phyloP scores from a whole-genome alignment of 2,113 vertebrate genomes.

The Syngnathus scovelli region DNA sequence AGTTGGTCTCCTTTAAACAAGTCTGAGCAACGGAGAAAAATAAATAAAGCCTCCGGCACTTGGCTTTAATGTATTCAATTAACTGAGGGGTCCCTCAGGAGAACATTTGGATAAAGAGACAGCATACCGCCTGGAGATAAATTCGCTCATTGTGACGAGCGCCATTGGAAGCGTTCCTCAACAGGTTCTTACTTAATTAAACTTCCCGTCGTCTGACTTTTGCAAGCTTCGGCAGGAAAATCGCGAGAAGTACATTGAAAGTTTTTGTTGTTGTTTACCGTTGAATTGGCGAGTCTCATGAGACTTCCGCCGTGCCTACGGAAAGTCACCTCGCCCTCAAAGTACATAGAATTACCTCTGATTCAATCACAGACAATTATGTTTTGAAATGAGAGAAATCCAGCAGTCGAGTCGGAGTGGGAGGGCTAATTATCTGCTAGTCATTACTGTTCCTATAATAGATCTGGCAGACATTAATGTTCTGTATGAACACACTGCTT shows the following conservation, averaged over 20 bases:
- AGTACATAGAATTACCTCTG: conserved; percentile 61
- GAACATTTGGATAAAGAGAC: conserved; percentile 70
- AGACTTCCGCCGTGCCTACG: conserved; percentile 44
- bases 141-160: conserved; percentile 71
- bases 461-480: conserved; percentile 67
- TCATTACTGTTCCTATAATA: conserved; percentile 70
- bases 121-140: conserved; percentile 74
- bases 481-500: conserved; percentile 65
- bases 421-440: conserved; percentile 69
- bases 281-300: conserved; percentile 47
- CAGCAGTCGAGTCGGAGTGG: conserved; percentile 63
- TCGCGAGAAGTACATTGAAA: conserved; percentile 56
- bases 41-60: conserved; percentile 76
- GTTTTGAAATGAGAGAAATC: conserved; percentile 68
- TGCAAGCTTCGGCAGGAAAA: conserved; percentile 59
- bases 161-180: conserved; percentile 77
- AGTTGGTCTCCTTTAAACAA: conserved; percentile 78
- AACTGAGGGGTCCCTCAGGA: conserved; percentile 68
- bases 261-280: conserved; percentile 64
- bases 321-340: conserved; percentile 58
- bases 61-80: conserved; percentile 82
- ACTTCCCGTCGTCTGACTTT: conserved; percentile 70
- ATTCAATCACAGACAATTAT: conserved; percentile 71
- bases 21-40: conserved; percentile 74
- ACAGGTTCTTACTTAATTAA: conserved; percentile 79